Conservation (phyloP, 2,113 vertebrate genomes). For the Cochlearius cochlearius region DNA sequence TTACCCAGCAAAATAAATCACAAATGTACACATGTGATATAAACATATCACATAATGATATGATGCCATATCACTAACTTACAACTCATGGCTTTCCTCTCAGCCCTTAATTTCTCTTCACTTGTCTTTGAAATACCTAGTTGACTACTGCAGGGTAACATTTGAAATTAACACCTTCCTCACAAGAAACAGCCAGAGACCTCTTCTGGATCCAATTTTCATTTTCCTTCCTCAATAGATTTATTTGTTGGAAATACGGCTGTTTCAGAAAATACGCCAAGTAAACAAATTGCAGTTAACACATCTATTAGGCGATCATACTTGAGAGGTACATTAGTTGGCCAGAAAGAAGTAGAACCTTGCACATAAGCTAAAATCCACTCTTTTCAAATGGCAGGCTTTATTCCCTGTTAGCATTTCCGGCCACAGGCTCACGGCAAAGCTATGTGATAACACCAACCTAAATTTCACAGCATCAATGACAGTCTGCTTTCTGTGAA, state of each 20-base stretch:
- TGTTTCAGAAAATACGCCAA: background rate
- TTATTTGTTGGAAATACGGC: background rate
- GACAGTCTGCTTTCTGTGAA: conserved; percentile 77
- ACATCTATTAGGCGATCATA: background rate
- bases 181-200: background rate
- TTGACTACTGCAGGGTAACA: background rate
- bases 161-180: background rate
- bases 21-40: background rate
- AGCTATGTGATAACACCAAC: conserved; percentile 65
- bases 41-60: no score
- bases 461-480: conserved; percentile 80
- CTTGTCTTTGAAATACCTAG: background rate
- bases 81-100: background rate
- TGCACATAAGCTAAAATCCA: background rate
- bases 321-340: background rate
- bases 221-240: background rate
- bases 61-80: background rate
- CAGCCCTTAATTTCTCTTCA: background rate
- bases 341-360: background rate
- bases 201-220: background rate
- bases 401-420: background rate
- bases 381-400: background rate
- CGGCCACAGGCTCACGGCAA: background rate
- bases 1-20: background rate
- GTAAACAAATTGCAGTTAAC: background rate